A percentile compares a stretch with the other conserved stretches of the same genome.
phyloP scores from a whole-genome alignment of 2,113 vertebrate genomes.

The Talpa occidentalis region DNA sequence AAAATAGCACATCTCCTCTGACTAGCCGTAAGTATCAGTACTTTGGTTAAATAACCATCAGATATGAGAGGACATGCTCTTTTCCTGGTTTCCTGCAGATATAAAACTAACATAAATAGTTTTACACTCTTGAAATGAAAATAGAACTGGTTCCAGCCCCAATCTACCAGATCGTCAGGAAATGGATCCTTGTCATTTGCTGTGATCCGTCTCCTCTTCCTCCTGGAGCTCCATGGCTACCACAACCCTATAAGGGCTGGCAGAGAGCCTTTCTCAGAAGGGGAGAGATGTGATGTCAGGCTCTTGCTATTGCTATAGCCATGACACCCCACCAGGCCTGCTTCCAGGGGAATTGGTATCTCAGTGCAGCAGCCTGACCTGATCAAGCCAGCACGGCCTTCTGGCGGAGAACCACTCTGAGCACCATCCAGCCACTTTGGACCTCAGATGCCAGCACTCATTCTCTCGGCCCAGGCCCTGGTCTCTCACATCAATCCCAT shows the following conservation, averaged over 20 bases:
- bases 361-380: too few relatives aligned
- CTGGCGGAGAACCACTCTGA: neutral
- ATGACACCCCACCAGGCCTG: neutral
- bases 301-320: neutral
- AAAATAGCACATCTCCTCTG: neutral
- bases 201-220: neutral
- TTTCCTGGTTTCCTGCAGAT: neutral
- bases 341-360: neutral
- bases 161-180: neutral
- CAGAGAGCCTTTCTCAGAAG: neutral
- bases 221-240: neutral
- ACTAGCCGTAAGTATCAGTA: neutral
- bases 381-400: neutral
- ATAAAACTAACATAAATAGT: neutral
- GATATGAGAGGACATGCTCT: neutral
- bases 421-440: neutral
- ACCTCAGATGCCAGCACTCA: neutral
- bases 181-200: neutral
- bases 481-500: too few relatives aligned
- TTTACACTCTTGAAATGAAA: constrained; percentile 16
- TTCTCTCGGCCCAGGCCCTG: too few relatives aligned
- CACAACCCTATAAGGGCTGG: neutral
- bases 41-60: neutral
- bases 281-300: neutral
- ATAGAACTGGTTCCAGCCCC: neutral